These are phyloP conservation scores for Vanacampus margaritifer DNA, from an alignment of 2,113 vertebrate genomes.

Conservation along the genomic window DNA sequence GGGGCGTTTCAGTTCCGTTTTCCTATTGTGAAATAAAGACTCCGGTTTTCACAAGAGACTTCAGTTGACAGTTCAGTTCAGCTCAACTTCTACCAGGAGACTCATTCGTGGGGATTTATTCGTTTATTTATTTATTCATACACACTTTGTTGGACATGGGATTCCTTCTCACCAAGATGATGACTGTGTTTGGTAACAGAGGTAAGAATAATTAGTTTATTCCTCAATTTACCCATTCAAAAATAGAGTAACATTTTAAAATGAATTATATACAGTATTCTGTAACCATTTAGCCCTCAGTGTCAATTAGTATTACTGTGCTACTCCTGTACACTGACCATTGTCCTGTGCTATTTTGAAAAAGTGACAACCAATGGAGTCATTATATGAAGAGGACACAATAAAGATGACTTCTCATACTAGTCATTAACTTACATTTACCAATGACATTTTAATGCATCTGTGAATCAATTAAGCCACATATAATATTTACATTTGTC, in stretches of 20 bases:
- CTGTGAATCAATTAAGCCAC: too few relatives aligned
- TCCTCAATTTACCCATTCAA: not conserved
- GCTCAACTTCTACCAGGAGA: not conserved
- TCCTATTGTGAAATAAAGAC: not conserved
- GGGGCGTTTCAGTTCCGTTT: not conserved
- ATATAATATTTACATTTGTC: not conserved
- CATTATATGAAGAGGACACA: not conserved
- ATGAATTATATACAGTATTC: not conserved
- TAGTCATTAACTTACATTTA: not conserved
- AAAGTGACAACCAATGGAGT: too few relatives aligned
- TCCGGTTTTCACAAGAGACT: not conserved
- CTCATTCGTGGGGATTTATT: not conserved
- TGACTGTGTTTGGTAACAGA: slow-evolving; percentile 75
- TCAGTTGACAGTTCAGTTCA: not conserved
- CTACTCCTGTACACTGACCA: not conserved
- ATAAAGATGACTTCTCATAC: not conserved
- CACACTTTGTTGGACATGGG: slow-evolving; percentile 61
- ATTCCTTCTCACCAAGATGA: slow-evolving; percentile 71
- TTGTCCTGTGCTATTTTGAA: not conserved
- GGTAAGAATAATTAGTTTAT: slow-evolving; percentile 47
- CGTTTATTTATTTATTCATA: not conserved
- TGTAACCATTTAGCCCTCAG: not conserved
- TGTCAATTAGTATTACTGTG: not conserved
- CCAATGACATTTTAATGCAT: too few relatives aligned
- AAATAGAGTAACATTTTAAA: not conserved